Base-by-base conservation (phyloP, 2,888 invertebrate species). In the Harpalus rubripes region DNA sequence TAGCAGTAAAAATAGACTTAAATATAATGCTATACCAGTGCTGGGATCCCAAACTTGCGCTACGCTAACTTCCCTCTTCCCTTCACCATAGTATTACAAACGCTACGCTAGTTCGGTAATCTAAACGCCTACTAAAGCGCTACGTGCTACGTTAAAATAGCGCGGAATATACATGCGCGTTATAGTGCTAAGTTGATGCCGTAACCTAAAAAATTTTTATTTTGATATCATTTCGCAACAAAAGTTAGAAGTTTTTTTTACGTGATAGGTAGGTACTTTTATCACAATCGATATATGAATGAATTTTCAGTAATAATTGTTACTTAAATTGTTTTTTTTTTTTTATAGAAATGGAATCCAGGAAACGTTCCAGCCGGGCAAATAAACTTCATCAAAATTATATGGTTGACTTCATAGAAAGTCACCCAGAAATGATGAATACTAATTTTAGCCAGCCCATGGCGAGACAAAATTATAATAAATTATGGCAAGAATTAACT, bases 81-180 rank as follows among this genome's bases (percentile, higher is more conserved):
- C 72, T 39, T 72, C 72, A 39, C 72, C 72, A 26, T 26, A 72
- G 18, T 72, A 39, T 39, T 16, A 32, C 10, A 26, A 22, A 32
- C 72, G 72, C 72, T 72, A 26, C 72, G 72, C 32, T 72, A 72
- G n/a, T 72, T 72, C n/a, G 72, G 72, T 72, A 72, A 72, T 22
- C 32, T 72, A 39, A 5, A 12, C 32, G 26, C 10, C 39, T 39
- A 39, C 32, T 22, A 72, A 72, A 15, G 18, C 26, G 72, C 72
- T 72, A 72, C 32, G 32, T 26, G 72, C 26, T 26, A 32, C 32
- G 18, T 12, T 72, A 72, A 26, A 39, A 26, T 32, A 72, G 72
- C 72, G 39, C 39, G n/a, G 72, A 72, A 26, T 26, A 26, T 26
- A 26, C 32, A 72, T 16, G n/a, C 7, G 72, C 32, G 72, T 22